Evolutionary conservation across 2,797 vertebrate species (phyloP), one percentile per base, ranked within the genome.

Genomic region (Danio aesculapii): DNA sequence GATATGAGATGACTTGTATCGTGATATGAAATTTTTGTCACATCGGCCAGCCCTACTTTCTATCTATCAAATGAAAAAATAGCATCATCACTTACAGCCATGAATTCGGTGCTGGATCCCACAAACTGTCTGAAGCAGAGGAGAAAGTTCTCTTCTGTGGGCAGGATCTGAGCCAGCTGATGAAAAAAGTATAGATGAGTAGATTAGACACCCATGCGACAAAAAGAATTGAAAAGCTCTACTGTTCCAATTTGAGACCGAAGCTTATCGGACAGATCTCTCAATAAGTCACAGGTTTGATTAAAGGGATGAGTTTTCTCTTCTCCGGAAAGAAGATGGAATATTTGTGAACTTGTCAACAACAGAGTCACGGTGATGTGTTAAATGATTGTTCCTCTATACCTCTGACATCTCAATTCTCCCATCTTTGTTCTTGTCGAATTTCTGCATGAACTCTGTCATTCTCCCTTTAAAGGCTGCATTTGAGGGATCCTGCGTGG

Each of bases 351-450:
- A 14, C 66, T n/a, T 69, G 47, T 52, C 66, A 69, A 68, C 47
- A 9, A 16, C 30, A 55, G 52, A 57, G 19, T 68, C 53, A 49
- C 12, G 8, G 49, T 53, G 19, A 59, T 21, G 41, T 46, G 57
- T 61, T 44, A 44, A 62, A 5, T 39, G 44, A 59, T 63, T 66
- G 41, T 46, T 53, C 0, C 0, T 94, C 93, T 91, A 30, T 30
- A 99, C 98, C 96, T 99, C 98, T 0, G 98, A 95, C 96, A 99
- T 97, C 92, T 99, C 98, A 13, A 99, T 99, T 82, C 95, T 95
- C 46, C 98, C 98, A 0, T 99, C 98, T 0, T 97, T 94, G 43
- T 99, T 99, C 93, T 97, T 96, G 92, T 99, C 98, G 0, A 99
- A 99, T 90, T 98, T 99, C 90, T 93, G 94, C 98, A 99, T 99